Evolutionary conservation across 2,113 vertebrate genomes (phyloP), one percentile per base, ranked within the genome.

Genomic region (Andinoacara biseriatus): DNA sequence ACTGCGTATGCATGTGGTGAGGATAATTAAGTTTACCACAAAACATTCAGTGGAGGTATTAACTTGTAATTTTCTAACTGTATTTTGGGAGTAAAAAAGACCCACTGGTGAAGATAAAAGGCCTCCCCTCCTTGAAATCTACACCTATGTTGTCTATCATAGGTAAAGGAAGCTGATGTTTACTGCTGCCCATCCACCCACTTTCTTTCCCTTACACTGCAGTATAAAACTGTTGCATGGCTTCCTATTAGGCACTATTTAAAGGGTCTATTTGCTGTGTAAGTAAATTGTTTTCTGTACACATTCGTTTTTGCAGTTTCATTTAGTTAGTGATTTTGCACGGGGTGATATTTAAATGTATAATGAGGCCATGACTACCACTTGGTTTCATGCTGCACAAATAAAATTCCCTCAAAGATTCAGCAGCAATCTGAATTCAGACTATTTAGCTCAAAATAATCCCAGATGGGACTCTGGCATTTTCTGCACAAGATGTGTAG

Each of bases 381-480:
- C 11, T 40, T 31, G n/a, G 67, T 82, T 81, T 82, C 60, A 56
- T 72, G 65, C 63, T 60, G 69, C 58, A 74, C 81, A 65, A 83
- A 89, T 84, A 46, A 83, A 82, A 75, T 46, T 46, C 74, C 63
- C 78, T 85, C 33, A 74, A 77, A 81, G 46, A 72, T 60, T 67
- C 49, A 5, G 79, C 85, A 86, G 80, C 54, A n/a, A 80, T 82
- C 75, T 84, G 82, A 87, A 85, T 74, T 85, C 76, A 87, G 76
- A 83, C 80, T 60, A 69, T 88, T 90, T 86, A 85, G 52, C 59
- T 86, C 74, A 72, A 59, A 89, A 89, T 92, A 84, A 85, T 92
- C 89, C 88, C 91, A 89, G 82, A 91, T 88, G 91, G 86, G 84
- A 91, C 74, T 74, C 18, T 81, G 75, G 63, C 63, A 85, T 84